A percentile compares a stretch with the other conserved stretches of the same genome.
Evolutionary conservation across 2,888 invertebrate genomes (phyloP).

Genomic region (Pollenia griseotomentosa): DNA sequence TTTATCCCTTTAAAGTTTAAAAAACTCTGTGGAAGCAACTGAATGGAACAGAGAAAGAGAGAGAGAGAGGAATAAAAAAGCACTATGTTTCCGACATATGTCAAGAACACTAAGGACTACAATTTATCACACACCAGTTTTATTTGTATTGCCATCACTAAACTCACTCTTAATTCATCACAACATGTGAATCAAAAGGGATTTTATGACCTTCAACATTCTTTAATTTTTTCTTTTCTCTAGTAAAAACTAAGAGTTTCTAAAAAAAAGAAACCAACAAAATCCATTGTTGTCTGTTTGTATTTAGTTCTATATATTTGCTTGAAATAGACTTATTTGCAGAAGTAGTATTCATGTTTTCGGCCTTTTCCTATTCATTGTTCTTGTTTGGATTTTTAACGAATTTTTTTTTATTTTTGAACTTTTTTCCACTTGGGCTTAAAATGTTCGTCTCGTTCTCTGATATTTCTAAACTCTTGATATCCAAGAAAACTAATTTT

Average conservation of each 20-base stretch:
- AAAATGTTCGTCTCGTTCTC: neutral
- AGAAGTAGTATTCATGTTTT: neutral
- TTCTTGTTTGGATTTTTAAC: neutral
- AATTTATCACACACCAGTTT: slow-evolving; percentile 65
- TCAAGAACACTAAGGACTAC: slow-evolving; percentile 63
- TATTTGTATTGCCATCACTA: slow-evolving; percentile 5
- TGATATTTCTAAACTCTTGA: slow-evolving; percentile 31
- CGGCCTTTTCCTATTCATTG: neutral
- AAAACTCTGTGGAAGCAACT: neutral
- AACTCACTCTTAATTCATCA: slow-evolving; percentile 45
- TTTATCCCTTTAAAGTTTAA: slow-evolving; percentile 29
- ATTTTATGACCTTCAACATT: slow-evolving; percentile 66
- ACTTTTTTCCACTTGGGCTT: slow-evolving; percentile 8
- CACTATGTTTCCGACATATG: slow-evolving; percentile 64
- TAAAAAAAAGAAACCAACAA: neutral
- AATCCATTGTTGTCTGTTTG: slow-evolving; percentile 31
- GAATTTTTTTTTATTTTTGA: slow-evolving; percentile 7
- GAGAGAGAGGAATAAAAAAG: neutral
- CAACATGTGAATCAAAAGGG: slow-evolving; percentile 51
- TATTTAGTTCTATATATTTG: slow-evolving; percentile 2
- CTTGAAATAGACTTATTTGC: neutral
- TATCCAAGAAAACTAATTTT: slow-evolving; percentile 29
- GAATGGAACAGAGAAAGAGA: neutral
- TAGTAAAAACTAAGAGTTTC: slow-evolving; percentile 6
- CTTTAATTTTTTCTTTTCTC: neutral